Evolutionary conservation across 2,888 invertebrate species (phyloP).

Genomic region (Brachyopa scutellaris): DNA sequence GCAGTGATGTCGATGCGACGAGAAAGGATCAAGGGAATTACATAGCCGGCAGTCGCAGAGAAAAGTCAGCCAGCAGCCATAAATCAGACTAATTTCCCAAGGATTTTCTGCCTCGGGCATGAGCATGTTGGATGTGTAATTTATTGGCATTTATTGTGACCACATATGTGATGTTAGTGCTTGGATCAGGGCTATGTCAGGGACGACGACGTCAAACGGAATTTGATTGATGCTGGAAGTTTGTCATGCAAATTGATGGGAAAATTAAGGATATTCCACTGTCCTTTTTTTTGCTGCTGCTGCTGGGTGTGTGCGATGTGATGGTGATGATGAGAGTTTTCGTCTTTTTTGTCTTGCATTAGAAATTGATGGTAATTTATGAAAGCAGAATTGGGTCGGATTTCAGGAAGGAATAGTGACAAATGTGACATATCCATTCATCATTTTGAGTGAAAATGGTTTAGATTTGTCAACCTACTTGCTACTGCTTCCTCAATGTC

Average conservation of each 20-base stretch:
- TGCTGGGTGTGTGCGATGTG: conserved; percentile 5
- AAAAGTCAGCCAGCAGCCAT: conserved; percentile 61
- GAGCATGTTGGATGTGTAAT: conserved; percentile 70
- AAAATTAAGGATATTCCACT: conserved; percentile 58
- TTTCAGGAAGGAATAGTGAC: conserved; percentile 31
- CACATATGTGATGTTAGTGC: conserved; percentile 64
- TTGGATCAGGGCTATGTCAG: conserved; percentile 43
- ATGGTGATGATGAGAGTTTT: conserved; percentile 53
- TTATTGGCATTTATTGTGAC: conserved; percentile 72
- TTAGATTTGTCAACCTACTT: too few relatives aligned
- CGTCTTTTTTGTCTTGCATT: conserved; percentile 50
- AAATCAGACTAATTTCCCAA: conserved; percentile 72
- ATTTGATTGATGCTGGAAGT: conserved; percentile 71
- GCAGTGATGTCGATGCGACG: conserved; percentile 1
- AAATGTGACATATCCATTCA: conserved; percentile 46
- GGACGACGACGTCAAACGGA: conserved; percentile 48
- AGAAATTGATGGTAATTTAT: conserved; percentile 64
- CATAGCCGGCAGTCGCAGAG: not conserved
- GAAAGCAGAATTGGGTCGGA: conserved; percentile 44
- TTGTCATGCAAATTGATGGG: conserved; percentile 72
- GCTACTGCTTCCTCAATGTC: conserved; percentile 58
- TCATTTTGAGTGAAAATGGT: conserved; percentile 36
- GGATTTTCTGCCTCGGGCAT: conserved; percentile 46
- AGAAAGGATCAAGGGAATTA: conserved; percentile 39
- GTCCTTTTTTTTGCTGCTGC: not conserved